Evolutionary conservation across 2,797 vertebrate species (phyloP), one percentile per base, ranked within the genome.

Genomic region (Notoglanidium macrostoma): DNA sequence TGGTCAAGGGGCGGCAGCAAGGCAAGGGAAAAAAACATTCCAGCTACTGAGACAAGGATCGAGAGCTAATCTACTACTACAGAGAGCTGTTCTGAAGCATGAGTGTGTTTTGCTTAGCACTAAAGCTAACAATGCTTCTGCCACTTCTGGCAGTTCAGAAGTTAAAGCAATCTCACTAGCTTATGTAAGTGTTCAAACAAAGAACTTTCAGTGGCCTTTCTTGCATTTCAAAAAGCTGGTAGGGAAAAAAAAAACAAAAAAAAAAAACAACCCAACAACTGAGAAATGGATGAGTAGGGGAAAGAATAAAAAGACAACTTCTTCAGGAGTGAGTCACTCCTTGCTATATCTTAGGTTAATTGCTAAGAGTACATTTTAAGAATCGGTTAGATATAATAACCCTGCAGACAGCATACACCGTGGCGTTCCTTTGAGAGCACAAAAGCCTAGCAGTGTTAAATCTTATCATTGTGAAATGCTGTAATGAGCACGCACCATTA

Each of bases 21-120:
- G 17, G 8, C n/a, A n/a, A n/a, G n/a, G n/a, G n/a, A n/a, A 7
- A 46, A 89, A 86, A 88, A 67, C 82, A 49, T 76, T 85, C 85
- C 87, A 73, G 51, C 83, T 85, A 89, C 77, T 74, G 49, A 89
- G 76, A 84, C 85, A 87, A 85, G 17, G 54, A 85, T 85, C 65
- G n/a, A 67, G 90, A 88, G 87, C 85, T 88, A 90, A 90, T 90
- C 86, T 82, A 35, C 83, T 81, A 88, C 70, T 86, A 89, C 61
- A 79, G 73, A 87, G 84, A n/a, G 49, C 63, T n/a, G 57, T 74
- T 84, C 70, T 83, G 59, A 67, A 83, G 89, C 61, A 85, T 49
- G 68, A 86, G 70, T 15, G 84, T 87, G 89, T 89, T 90, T 88
- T 89, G 83, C 86, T 88, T 89, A 88, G 54, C 40, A 49, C 65